These are phyloP conservation scores for Aromia moschata DNA, from an alignment of 2,888 invertebrate genomes.

Conservation along the genomic window DNA sequence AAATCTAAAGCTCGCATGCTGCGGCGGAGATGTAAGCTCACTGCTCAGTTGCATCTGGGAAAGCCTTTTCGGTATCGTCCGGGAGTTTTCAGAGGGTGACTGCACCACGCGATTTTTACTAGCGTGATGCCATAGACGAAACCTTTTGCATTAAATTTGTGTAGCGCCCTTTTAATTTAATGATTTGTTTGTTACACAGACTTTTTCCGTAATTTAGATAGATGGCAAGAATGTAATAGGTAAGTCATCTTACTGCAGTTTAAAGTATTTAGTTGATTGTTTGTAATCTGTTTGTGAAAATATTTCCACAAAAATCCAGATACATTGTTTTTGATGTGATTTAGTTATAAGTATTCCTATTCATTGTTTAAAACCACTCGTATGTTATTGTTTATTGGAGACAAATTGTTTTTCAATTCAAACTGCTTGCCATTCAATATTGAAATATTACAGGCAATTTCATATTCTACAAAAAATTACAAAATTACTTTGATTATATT, in stretches of 20 bases:
- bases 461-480: too few relatives aligned
- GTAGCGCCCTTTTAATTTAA: neutral
- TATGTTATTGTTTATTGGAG: too few relatives aligned
- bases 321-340: too few relatives aligned
- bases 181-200: neutral
- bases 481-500: too few relatives aligned
- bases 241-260: neutral
- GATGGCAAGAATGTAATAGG: neutral
- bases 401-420: too few relatives aligned
- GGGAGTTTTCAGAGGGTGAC: neutral
- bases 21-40: slow-evolving; percentile 20
- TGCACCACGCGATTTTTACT: slow-evolving; percentile 15
- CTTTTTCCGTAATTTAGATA: neutral
- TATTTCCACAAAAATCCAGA: neutral
- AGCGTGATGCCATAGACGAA: slow-evolving; percentile 11
- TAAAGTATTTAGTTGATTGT: neutral
- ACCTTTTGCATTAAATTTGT: neutral
- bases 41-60: slow-evolving; percentile 27
- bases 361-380: too few relatives aligned
- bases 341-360: too few relatives aligned
- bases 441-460: too few relatives aligned
- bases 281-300: neutral
- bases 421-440: too few relatives aligned
- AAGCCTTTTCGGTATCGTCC: slow-evolving; percentile 19
- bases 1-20: slow-evolving; percentile 24